Base-by-base conservation (phyloP, 1,140 invertebrate genomes). In the Drusus annulatus region DNA sequence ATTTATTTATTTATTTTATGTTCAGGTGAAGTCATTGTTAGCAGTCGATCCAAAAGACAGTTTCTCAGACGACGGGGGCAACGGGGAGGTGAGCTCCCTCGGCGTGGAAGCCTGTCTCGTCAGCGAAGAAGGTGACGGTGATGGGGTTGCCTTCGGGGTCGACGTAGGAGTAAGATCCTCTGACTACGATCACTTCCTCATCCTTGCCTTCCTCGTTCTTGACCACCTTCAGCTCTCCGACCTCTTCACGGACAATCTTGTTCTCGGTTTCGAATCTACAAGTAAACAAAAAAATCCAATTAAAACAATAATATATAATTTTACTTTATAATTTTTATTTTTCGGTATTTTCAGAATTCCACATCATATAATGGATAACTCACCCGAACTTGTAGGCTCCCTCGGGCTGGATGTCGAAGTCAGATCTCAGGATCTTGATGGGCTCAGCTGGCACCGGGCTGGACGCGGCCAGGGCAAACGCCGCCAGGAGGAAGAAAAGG, bases 21-120 rank as follows among this genome's bases (percentile, higher is more conserved):
- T 36, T 36, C 31, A 36, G 10, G 36, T 10, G 10, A 45, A 45
- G 36, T 45, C 36, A 45, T 45, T 45, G 36, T 45, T 45, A 13
- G 10, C 8, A 45, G 31, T 36, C 6, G 31, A 7, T 19, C 17
- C 10, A 51, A 21, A 51, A n/a, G n/a, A 0, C 0, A 10, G 8
- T 45, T 45, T 10, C 36, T 13, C 13, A 45, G 36, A 45, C 36
- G 36, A 45, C 16, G 56, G 52, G 90, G 16, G 91, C 91, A 51
- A 91, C 91, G 19, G 91, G 90, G 13, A 91, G 84, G 85, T 91
- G 90, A 52, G 87, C 88, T 60, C 90, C 90, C 81, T 89, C 84
- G 28, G 89, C 87, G 45, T 87, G 85, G 84, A 89, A 89, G 78
- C 87, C 90, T 23, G 84, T 85, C 56, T 83, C 84, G 74, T 85